phyloP scores from a whole-genome alignment of 1,140 invertebrate species.

The Sycophaga agraensis region DNA sequence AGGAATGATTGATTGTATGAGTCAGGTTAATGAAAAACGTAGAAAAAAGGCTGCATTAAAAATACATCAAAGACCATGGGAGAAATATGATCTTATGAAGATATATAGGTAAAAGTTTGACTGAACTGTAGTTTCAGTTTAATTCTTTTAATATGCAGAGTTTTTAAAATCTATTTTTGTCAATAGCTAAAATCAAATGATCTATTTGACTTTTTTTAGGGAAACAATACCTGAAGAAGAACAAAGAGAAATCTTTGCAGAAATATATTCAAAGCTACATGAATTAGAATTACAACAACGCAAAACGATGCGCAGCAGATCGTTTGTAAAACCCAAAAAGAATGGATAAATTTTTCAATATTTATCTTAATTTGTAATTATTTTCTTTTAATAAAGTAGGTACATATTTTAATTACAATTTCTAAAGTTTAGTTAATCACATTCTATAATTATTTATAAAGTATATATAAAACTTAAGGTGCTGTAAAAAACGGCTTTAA shows the following conservation, averaged over 20 bases:
- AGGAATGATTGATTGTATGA: slow-evolving; percentile 70
- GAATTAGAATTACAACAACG: slow-evolving; percentile 67
- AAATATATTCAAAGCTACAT: slow-evolving; percentile 74
- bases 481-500: slow-evolving; percentile 7
- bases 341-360: slow-evolving; percentile 55
- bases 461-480: not conserved
- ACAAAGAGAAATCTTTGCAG: slow-evolving; percentile 78
- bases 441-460: slow-evolving; percentile 5
- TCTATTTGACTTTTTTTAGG: slow-evolving; percentile 54
- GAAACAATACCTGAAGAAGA: slow-evolving; percentile 84
- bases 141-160: not conserved
- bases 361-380: not conserved
- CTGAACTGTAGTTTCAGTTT: not conserved
- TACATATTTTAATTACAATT: slow-evolving; percentile 10
- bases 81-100: slow-evolving; percentile 93
- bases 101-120: slow-evolving; percentile 72
- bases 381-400: slow-evolving; percentile 26
- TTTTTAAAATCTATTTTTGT: too few relatives aligned
- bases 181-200: not conserved
- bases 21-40: slow-evolving; percentile 62
- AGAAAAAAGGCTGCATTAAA: slow-evolving; percentile 61
- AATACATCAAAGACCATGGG: slow-evolving; percentile 69
- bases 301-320: slow-evolving; percentile 68
- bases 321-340: slow-evolving; percentile 68
- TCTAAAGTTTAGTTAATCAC: too few relatives aligned